Conservation (phyloP, 2,113 vertebrate genomes). For the Reinhardtius hippoglossoides region DNA sequence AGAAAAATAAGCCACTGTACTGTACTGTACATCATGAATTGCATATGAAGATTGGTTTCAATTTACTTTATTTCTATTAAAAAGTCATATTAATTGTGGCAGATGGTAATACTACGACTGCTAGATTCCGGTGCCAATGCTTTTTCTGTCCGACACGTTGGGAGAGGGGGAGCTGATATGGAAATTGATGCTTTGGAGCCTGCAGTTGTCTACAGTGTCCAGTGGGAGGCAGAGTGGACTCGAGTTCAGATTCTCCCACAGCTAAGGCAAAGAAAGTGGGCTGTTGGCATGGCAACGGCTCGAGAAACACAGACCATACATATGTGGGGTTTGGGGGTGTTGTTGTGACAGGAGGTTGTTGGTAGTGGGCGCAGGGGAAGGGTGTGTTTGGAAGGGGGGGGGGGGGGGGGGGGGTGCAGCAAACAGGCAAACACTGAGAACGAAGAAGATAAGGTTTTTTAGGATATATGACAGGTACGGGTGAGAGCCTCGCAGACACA, state of each 20-base stretch:
- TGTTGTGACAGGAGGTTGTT: conserved; percentile 57
- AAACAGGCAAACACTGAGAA: conserved; percentile 82
- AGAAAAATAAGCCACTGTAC: conserved; percentile 26
- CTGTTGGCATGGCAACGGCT: conserved; percentile 87
- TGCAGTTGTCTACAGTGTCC: conserved; percentile 77
- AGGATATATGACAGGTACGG: conserved; percentile 89
- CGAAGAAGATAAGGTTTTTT: conserved; percentile 74
- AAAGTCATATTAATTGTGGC: conserved; percentile 47
- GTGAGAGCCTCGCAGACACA: conserved; percentile 84
- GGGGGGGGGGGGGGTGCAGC: conserved; percentile 61
- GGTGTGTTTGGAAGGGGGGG: conserved; percentile 39
- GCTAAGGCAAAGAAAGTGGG: conserved; percentile 82
- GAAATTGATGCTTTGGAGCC: conserved; percentile 52
- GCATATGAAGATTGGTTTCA: conserved; percentile 36
- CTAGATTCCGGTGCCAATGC: conserved; percentile 58
- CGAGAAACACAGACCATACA: conserved; percentile 79
- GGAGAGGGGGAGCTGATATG: conserved; percentile 31
- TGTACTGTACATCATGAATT: neutral
- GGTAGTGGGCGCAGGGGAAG: conserved; percentile 58
- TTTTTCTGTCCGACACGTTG: conserved; percentile 42
- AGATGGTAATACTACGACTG: conserved; percentile 58
- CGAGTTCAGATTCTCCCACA: conserved; percentile 74
- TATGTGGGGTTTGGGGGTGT: conserved; percentile 56
- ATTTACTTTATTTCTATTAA: conserved; percentile 33
- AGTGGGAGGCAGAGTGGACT: conserved; percentile 81